phyloP scores from a whole-genome alignment of 1,140 invertebrate genomes.

The Drosophila quadrilineata region DNA sequence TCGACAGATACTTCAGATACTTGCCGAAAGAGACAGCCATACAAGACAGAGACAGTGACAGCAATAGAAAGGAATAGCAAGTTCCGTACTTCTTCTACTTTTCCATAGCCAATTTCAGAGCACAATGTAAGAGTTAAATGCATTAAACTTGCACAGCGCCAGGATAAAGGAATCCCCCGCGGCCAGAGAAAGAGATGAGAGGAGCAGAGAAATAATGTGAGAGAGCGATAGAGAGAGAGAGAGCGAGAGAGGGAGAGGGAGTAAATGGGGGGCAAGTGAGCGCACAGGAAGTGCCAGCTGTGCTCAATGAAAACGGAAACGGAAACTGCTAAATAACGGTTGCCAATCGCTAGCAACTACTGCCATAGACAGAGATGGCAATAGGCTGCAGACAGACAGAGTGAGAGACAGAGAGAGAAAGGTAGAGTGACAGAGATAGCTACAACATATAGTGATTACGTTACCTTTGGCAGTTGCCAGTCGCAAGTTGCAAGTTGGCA shows the following conservation, averaged over 20 bases:
- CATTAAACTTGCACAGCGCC: constrained; percentile 77
- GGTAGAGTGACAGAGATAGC: neutral
- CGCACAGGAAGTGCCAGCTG: constrained; percentile 58
- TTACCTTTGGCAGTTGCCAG: constrained; percentile 12
- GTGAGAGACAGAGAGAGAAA: neutral
- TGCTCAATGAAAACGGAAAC: constrained; percentile 62
- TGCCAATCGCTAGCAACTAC: constrained; percentile 29
- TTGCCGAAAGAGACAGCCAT: neutral
- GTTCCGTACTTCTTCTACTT: neutral
- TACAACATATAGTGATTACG: constrained; percentile 8
- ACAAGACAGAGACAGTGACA: neutral
- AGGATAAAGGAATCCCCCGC: too few relatives aligned
- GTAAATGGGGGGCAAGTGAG: too few relatives aligned
- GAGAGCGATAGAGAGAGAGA: constrained; percentile 8
- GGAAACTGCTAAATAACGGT: constrained; percentile 77
- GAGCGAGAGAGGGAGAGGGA: constrained; percentile 11
- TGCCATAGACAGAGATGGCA: constrained; percentile 1
- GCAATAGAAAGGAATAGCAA: neutral
- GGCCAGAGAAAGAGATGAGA: too few relatives aligned
- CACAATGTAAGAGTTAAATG: constrained; percentile 71
- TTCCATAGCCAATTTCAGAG: constrained; percentile 64
- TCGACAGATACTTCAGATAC: constrained; percentile 18
- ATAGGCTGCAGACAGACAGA: neutral
- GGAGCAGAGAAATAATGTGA: too few relatives aligned
- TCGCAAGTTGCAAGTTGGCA: constrained; percentile 43